phyloP scores from a whole-genome alignment of 2,797 vertebrate genomes.

The Dendrocincla tyrannina region DNA sequence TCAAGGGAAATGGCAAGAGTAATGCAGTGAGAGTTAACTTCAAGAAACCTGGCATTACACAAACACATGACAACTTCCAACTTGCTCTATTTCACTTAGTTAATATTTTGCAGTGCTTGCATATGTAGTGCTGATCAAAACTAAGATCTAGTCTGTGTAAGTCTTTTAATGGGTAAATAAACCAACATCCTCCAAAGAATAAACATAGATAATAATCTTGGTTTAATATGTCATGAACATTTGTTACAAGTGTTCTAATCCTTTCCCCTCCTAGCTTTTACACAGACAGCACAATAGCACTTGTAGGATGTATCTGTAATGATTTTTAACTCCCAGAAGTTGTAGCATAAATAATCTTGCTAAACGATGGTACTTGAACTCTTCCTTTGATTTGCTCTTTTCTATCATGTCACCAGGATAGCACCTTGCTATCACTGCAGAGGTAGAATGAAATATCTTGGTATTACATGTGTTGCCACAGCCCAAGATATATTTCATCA shows the following conservation, averaged over 20 bases:
- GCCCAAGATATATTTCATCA: not conserved
- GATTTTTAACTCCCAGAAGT: not conserved
- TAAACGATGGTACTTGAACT: not conserved
- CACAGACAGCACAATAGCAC: not conserved
- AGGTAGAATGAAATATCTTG: not conserved
- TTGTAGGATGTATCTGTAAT: not conserved
- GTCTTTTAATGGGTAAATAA: not conserved
- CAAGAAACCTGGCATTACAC: not conserved
- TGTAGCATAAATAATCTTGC: not conserved
- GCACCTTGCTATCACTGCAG: not conserved
- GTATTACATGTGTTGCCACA: not conserved
- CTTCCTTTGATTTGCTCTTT: not conserved
- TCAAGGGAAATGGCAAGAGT: not conserved
- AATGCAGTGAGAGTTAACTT: not conserved
- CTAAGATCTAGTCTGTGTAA: not conserved
- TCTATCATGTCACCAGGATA: not conserved
- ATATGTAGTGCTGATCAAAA: not conserved
- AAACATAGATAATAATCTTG: not conserved
- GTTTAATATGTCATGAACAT: not conserved
- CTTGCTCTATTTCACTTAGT: not conserved
- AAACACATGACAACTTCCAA: not conserved
- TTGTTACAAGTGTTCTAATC: not conserved
- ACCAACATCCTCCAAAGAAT: not conserved
- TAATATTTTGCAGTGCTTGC: constrained; percentile 27
- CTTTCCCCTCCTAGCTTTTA: not conserved